Conservation (phyloP, 35 echinoderm and acorn worm genomes). For the Nesometra sesokonis region DNA sequence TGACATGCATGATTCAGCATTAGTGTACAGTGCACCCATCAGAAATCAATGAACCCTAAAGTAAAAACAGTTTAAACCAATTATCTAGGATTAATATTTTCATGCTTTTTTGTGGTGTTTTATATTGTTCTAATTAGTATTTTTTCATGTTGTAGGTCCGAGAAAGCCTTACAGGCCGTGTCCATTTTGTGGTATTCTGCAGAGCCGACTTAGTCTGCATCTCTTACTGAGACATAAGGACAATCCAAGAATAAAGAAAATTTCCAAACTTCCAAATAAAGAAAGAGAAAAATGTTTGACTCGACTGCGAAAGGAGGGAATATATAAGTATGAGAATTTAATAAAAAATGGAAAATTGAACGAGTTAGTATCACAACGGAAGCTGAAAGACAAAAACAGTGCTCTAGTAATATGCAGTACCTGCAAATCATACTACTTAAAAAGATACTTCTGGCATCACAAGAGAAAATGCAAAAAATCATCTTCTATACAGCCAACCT, state of each 20-base stretch:
- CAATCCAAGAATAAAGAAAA: background rate
- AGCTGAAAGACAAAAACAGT: background rate
- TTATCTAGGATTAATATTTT: too few species aligned
- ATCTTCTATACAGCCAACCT: too few species aligned
- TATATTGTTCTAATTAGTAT: too few species aligned
- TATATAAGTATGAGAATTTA: background rate
- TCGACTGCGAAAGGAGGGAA: background rate
- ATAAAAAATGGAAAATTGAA: background rate
- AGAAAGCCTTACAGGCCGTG: background rate
- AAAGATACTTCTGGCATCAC: background rate
- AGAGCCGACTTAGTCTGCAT: background rate
- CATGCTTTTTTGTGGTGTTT: too few species aligned
- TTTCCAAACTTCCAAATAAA: background rate
- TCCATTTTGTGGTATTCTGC: background rate
- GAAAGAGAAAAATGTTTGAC: background rate
- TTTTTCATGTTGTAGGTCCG: too few species aligned
- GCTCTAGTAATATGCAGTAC: background rate
- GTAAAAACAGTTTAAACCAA: too few species aligned
- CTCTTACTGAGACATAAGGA: background rate
- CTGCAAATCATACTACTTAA: background rate
- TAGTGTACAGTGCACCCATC: too few species aligned
- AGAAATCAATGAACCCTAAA: too few species aligned
- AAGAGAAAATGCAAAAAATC: background rate
- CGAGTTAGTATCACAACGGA: too few species aligned
- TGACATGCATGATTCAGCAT: too few species aligned